Evolutionary conservation across 2,888 invertebrate species (phyloP).

Genomic region (Thereva unica): DNA sequence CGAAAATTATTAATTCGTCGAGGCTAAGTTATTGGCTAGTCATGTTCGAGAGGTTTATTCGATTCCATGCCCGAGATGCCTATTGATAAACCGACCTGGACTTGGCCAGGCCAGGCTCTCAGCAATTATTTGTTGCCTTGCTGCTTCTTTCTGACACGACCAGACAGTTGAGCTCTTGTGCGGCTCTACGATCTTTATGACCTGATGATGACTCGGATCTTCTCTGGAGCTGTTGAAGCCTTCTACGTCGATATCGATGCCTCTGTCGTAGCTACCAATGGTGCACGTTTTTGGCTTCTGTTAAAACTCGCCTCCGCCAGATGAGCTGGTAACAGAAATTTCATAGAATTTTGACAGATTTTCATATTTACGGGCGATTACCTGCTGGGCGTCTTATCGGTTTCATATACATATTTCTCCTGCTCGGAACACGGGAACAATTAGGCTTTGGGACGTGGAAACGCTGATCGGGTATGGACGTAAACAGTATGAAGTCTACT

Average conservation of each 20-base stretch:
- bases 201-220: constrained; percentile 23
- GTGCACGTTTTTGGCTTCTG: constrained; percentile 30
- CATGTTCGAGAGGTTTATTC: constrained; percentile 55
- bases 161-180: constrained; percentile 12
- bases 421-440: constrained; percentile 4
- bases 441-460: neutral
- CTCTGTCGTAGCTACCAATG: constrained; percentile 1
- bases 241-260: constrained; percentile 18
- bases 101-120: constrained; percentile 14
- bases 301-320: constrained; percentile 16
- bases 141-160: constrained; percentile 23
- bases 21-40: constrained; percentile 55
- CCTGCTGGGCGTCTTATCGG: constrained; percentile 17
- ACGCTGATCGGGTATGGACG: too few relatives aligned
- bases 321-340: neutral
- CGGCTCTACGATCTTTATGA: constrained; percentile 22
- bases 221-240: constrained; percentile 19
- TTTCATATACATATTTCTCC: neutral
- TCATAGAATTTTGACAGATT: constrained; percentile 33
- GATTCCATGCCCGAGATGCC: constrained; percentile 55
- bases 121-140: constrained; percentile 19
- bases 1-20: constrained; percentile 50
- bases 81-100: constrained; percentile 50
- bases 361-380: constrained; percentile 32
- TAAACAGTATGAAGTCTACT: too few relatives aligned